These are phyloP conservation scores for Dryocosmus kuriphilus DNA, from an alignment of 2,888 invertebrate genomes.

Conservation along the genomic window DNA sequence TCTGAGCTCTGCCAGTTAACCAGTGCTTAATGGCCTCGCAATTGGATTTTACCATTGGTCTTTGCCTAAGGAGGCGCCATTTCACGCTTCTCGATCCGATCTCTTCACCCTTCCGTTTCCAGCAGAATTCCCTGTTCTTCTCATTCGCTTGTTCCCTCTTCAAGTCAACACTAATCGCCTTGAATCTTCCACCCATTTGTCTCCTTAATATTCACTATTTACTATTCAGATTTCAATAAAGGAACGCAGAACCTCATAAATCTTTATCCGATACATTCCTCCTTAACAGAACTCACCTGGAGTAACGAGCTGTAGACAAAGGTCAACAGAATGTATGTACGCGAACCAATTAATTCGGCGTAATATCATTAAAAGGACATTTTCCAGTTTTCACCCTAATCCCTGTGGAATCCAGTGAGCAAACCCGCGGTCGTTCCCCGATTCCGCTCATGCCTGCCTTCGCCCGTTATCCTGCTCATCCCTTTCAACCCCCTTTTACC, in stretches of 20 bases:
- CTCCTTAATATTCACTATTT: not conserved
- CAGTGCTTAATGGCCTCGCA: constrained; percentile 76
- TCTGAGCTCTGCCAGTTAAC: constrained; percentile 70
- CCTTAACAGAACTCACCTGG: constrained; percentile 6
- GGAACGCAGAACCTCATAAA: not conserved
- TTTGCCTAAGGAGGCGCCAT: constrained; percentile 71
- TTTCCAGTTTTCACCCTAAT: constrained; percentile 77
- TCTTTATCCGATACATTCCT: not conserved
- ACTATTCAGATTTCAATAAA: not conserved
- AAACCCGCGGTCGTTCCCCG: constrained; percentile 68
- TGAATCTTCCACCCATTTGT: not conserved
- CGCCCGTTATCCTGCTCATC: constrained; percentile 69
- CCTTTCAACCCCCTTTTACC: constrained; percentile 59
- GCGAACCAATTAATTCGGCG: constrained; percentile 71
- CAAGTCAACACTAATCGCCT: constrained; percentile 1
- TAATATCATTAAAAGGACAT: constrained; percentile 77
- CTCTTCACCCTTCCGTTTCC: constrained; percentile 58
- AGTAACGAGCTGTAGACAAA: not conserved
- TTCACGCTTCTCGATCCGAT: constrained; percentile 73
- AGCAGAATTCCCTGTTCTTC: constrained; percentile 43
- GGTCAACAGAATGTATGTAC: not conserved
- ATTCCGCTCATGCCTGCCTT: constrained; percentile 72
- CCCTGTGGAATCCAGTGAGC: constrained; percentile 76
- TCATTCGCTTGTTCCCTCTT: constrained; percentile 3
- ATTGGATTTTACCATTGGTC: constrained; percentile 78